Evolutionary conservation across 2,888 invertebrate genomes (phyloP), one percentile per base, ranked within the genome.

Genomic region (Tiliacea citrago): DNA sequence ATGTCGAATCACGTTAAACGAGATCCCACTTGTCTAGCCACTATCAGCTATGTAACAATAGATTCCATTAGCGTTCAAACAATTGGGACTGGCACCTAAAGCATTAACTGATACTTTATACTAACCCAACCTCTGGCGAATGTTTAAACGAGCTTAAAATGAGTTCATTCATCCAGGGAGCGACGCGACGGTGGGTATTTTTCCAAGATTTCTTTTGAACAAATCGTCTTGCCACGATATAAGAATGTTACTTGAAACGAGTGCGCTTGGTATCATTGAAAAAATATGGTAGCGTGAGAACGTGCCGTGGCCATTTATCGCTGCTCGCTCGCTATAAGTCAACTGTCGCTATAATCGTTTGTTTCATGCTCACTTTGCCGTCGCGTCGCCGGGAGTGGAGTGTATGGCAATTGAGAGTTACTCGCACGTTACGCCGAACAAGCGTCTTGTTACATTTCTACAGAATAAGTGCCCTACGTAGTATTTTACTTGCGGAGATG

Each of bases 311-410:
- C 68, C 61, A 82, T 88, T 75, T 84, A 75, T 88, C 81, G 82
- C 84, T 81, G 81, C 86, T 88, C 85, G 80, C 86, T 79, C 83
- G 86, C 90, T 84, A 88, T 90, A 92, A 91, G 92, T 91, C 92
- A 91, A 88, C 86, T 91, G 90, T 90, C 90, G 83, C 90, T 86
- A 91, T 92, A 90, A 92, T 91, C 90, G 91, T 91, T 92, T 91
- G 90, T 92, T 91, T 90, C 88, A 84, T 86, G 89, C 89, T 85
- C 91, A 88, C 87, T 90, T 89, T 87, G 86, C 87, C 78, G 87
- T 82, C 86, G 51, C 66, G 87, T 82, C 86, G 51, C 66, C 66
- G 75, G 75, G 83, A 84, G 80, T 75, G 79, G 83, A 83, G 87
- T 87, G 82, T 88, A 86, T 83, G 83, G 87, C 86, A 86, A 89